Conservation (phyloP, 2,113 vertebrate genomes). For the Hepsetus odoe region DNA sequence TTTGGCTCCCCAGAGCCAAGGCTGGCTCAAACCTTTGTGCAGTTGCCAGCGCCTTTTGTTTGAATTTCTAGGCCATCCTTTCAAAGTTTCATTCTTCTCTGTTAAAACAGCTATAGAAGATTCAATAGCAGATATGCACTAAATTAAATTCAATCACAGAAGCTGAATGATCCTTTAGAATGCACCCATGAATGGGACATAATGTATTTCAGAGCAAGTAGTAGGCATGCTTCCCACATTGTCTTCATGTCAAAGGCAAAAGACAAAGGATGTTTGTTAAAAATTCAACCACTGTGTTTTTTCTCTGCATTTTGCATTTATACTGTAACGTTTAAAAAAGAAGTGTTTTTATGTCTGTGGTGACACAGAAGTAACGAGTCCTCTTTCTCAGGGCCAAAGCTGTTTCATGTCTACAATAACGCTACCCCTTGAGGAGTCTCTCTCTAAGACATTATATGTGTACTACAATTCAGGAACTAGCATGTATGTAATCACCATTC, state of each 20-base stretch:
- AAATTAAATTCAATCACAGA: not conserved
- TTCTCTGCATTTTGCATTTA: not conserved
- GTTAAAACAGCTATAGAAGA: not conserved
- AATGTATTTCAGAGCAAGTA: not conserved
- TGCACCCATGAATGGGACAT: not conserved
- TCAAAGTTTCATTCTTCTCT: not conserved
- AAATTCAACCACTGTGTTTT: too few relatives aligned
- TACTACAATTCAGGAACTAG: not conserved
- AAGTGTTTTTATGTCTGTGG: not conserved
- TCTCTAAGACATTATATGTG: not conserved
- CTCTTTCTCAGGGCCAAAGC: not conserved
- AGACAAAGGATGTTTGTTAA: not conserved
- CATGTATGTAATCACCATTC: not conserved
- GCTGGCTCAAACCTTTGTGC: not conserved
- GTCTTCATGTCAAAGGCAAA: too few relatives aligned
- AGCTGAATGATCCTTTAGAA: not conserved
- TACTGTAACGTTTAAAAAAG: not conserved
- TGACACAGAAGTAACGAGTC: not conserved
- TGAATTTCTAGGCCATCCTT: conserved; percentile 28
- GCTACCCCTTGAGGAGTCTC: not conserved
- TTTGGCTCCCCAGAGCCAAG: not conserved
- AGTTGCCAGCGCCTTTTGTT: conserved; percentile 28
- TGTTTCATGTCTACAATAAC: not conserved
- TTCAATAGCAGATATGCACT: not conserved
- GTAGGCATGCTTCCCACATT: too few relatives aligned